phyloP scores from a whole-genome alignment of 2,888 invertebrate genomes.

The Prenolepis imparis region DNA sequence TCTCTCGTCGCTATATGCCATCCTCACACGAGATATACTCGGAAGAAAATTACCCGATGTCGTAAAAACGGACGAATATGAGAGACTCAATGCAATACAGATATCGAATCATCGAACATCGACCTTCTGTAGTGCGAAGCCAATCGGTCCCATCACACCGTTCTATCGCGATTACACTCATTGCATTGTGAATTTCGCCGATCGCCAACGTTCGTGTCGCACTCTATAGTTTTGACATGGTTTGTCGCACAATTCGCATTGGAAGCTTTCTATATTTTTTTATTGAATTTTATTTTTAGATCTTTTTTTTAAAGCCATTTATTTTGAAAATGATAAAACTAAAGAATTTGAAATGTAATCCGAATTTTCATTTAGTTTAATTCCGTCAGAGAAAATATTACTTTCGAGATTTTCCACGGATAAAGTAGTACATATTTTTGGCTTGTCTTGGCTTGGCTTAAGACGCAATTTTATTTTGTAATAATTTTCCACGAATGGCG shows the following conservation, averaged over 20 bases:
- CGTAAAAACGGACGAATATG: slow-evolving; percentile 20
- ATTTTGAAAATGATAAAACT: slow-evolving; percentile 16
- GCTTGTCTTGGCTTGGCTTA: not conserved
- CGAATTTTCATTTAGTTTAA: slow-evolving; percentile 18
- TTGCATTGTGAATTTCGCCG: slow-evolving; percentile 44
- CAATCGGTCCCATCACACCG: slow-evolving; percentile 57
- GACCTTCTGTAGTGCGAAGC: slow-evolving; percentile 58
- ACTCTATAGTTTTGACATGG: slow-evolving; percentile 58
- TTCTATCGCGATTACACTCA: slow-evolving; percentile 53
- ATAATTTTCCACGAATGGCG: not conserved
- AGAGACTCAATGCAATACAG: slow-evolving; percentile 61
- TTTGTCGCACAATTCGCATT: slow-evolving; percentile 27
- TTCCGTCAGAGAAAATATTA: not conserved
- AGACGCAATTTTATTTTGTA: not conserved
- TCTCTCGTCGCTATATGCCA: slow-evolving; percentile 22
- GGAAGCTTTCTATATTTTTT: not conserved
- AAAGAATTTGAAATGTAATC: not conserved
- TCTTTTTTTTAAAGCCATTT: slow-evolving; percentile 8
- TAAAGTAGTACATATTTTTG: not conserved
- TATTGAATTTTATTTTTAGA: slow-evolving; percentile 5
- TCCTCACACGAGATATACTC: slow-evolving; percentile 68
- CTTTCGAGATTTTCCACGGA: not conserved
- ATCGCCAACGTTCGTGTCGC: slow-evolving; percentile 56
- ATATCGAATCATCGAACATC: slow-evolving; percentile 66
- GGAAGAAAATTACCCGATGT: slow-evolving; percentile 72